Evolutionary conservation across 2,113 vertebrate genomes (phyloP).

Genomic region (Cyanoramphus novaezelandiae): DNA sequence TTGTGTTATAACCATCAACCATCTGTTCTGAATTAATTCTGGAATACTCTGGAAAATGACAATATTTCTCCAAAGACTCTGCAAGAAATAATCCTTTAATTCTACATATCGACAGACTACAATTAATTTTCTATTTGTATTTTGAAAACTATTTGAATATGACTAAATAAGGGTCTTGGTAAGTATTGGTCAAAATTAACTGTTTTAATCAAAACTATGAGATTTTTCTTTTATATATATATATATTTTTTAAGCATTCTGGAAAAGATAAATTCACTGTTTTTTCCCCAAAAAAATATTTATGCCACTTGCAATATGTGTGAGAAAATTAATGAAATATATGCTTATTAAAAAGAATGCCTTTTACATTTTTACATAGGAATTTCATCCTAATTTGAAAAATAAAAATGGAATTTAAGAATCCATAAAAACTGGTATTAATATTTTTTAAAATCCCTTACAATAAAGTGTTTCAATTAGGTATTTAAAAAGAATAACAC

Average conservation of each 20-base stretch:
- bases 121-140: background rate
- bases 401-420: background rate
- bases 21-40: background rate
- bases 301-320: background rate
- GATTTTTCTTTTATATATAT: background rate
- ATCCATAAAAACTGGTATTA: background rate
- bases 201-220: background rate
- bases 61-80: background rate
- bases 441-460: background rate
- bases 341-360: background rate
- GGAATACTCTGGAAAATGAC: background rate
- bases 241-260: background rate
- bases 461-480: background rate
- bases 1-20: background rate
- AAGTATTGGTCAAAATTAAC: background rate
- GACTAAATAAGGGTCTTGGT: background rate
- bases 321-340: background rate
- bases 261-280: background rate
- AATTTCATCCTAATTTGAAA: background rate
- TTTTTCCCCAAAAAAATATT: background rate
- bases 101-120: background rate
- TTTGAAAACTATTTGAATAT: background rate
- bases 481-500: background rate
- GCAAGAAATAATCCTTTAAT: background rate
- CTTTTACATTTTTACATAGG: background rate